Percentiles rank a stretch among this genome's conserved stretches.
phyloP scores from a whole-genome alignment of 2,113 vertebrate genomes.

The Xenopus laevis region DNA sequence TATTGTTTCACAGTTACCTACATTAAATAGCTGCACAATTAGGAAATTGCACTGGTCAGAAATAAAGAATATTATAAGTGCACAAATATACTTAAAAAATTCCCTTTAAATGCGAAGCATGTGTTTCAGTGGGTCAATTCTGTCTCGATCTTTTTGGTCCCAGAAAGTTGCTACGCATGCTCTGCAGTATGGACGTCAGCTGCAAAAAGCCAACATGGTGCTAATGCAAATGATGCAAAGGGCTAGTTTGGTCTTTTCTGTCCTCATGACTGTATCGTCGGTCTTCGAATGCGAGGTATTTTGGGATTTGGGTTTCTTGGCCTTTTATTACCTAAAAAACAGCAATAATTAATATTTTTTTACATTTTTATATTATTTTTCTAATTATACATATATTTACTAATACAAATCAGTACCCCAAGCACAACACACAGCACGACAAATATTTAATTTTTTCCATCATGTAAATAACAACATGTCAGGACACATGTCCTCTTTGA shows the following conservation, averaged over 20 bases:
- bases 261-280: constrained; percentile 21
- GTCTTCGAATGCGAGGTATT: background rate
- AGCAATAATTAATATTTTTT: constrained; percentile 7
- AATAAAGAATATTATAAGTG: background rate
- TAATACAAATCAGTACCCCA: too few relatives aligned
- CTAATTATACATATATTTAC: too few relatives aligned
- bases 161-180: background rate
- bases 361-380: background rate
- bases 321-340: constrained; percentile 34
- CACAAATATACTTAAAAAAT: background rate
- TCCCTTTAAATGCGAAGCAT: background rate
- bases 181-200: background rate
- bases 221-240: constrained; percentile 1
- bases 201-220: background rate
- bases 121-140: too few relatives aligned
- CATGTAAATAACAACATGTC: too few relatives aligned
- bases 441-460: too few relatives aligned
- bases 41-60: background rate
- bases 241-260: constrained; percentile 4
- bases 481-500: too few relatives aligned
- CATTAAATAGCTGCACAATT: background rate
- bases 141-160: too few relatives aligned
- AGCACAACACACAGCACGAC: too few relatives aligned
- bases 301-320: constrained; percentile 11
- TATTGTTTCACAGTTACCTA: background rate